Evolutionary conservation across 2,113 vertebrate genomes (phyloP).

Genomic region (Lepidothrix coronata): DNA sequence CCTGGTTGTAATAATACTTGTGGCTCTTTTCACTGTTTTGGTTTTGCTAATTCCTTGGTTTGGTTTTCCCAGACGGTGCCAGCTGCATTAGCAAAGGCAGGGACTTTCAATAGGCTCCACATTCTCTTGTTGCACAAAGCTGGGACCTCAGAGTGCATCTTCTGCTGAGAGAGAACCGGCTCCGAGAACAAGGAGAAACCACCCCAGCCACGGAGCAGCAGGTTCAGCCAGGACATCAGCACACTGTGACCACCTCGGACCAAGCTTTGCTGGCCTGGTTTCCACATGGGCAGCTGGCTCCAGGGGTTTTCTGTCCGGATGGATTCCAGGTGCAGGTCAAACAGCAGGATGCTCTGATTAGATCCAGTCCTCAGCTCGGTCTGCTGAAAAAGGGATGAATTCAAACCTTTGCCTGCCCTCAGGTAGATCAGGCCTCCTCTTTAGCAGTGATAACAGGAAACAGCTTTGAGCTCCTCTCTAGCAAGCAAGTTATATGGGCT

Average conservation of each 20-base stretch:
- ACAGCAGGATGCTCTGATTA: not conserved
- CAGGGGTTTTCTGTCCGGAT: not conserved
- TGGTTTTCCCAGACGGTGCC: not conserved
- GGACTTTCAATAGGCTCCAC: not conserved
- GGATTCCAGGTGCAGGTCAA: not conserved
- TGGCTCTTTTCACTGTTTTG: not conserved
- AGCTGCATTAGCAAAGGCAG: not conserved
- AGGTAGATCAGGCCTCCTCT: not conserved
- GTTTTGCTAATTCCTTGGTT: not conserved
- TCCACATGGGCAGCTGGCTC: not conserved
- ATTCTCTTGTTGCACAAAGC: not conserved
- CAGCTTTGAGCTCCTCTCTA: not conserved
- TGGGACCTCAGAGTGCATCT: not conserved
- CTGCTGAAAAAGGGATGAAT: not conserved
- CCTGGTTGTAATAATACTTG: not conserved
- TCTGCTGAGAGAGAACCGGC: not conserved
- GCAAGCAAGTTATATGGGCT: not conserved
- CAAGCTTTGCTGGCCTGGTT: not conserved
- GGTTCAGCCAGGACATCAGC: not conserved
- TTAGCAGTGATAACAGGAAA: not conserved
- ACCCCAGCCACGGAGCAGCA: fast-evolving
- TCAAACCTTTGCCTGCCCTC: not conserved
- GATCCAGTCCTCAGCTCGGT: not conserved
- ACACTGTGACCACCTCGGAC: fast-evolving
- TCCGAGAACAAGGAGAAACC: not conserved